Evolutionary conservation across 2,113 vertebrate genomes (phyloP), one percentile per base, ranked within the genome.

Genomic region (Oceanodroma tethys): DNA sequence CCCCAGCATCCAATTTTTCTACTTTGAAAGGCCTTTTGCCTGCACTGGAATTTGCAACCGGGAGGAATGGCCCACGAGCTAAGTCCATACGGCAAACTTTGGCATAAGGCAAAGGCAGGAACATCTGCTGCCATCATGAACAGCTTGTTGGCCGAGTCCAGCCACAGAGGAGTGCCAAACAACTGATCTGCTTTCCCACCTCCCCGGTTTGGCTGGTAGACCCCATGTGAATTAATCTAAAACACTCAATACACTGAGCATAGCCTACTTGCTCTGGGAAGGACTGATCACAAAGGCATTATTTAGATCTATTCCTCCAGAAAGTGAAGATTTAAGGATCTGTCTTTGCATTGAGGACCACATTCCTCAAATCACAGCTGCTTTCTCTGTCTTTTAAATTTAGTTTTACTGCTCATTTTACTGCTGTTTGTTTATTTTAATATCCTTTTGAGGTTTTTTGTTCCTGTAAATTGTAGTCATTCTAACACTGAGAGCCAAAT

Each of bases 1-100:
- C 18, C 26, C 36, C 75, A 66, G 50, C n/a, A 85, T 70, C 23
- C 53, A 13, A 0, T 65, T 90, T 65, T 75, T 82, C 75, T 70
- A 13, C 30, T 94, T 58, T 32, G 55, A 78, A 19, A 29, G 23
- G 45, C 13, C 92, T 92, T 95, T 95, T 87, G 48, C 53, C 56
- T 91, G 30, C 7, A 21, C 68, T 87, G 92, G 83, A 95, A 93
- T 91, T 85, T 93, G 87, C 63, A 91, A 43, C 53, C 95, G 81
- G 70, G 50, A 84, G 79, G 42, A 71, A 90, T 1, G 40, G 71
- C 71, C 70, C 53, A 78, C 1, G 19, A 58, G 71, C 79, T 55
- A 47, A 76, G 52, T 45, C 70, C 91, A 82, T 78, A 72, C 0
- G 1, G 59, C 10, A 2, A 89, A 74, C 45, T 81, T 11, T 73